phyloP scores from a whole-genome alignment of 2,797 vertebrate species.

The Propithecus perrieri region DNA sequence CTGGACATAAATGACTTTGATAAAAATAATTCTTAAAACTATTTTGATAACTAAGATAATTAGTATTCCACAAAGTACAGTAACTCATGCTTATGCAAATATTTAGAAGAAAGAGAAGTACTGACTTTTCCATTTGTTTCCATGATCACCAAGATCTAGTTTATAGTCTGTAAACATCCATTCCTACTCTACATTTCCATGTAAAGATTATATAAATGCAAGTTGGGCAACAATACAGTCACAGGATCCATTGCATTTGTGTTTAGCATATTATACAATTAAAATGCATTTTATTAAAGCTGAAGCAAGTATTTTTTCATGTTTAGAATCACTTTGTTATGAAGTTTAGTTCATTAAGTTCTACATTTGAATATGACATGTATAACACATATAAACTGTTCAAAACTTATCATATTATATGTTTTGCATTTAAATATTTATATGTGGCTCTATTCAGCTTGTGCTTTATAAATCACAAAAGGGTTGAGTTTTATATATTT shows the following conservation, averaged over 20 bases:
- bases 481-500: not conserved
- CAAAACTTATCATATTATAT: not conserved
- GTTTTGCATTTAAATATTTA: constrained; percentile 46
- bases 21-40: constrained; percentile 36
- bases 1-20: not conserved
- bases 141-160: not conserved
- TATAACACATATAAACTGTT: not conserved
- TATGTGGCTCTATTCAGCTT: not conserved
- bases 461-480: constrained; percentile 34
- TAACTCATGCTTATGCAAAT: not conserved
- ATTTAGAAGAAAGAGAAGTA: not conserved
- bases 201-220: not conserved
- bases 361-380: not conserved
- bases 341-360: constrained; percentile 37
- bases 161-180: not conserved
- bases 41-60: not conserved
- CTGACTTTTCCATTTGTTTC: not conserved
- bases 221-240: not conserved
- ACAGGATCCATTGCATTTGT: not conserved
- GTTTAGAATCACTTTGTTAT: constrained; percentile 4
- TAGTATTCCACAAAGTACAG: not conserved
- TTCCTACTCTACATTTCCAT: not conserved
- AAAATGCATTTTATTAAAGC: not conserved
- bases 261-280: constrained; percentile 26
- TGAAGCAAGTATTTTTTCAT: not conserved